phyloP scores from a whole-genome alignment of 2,888 invertebrate species.

The Epinotia brunnichana region DNA sequence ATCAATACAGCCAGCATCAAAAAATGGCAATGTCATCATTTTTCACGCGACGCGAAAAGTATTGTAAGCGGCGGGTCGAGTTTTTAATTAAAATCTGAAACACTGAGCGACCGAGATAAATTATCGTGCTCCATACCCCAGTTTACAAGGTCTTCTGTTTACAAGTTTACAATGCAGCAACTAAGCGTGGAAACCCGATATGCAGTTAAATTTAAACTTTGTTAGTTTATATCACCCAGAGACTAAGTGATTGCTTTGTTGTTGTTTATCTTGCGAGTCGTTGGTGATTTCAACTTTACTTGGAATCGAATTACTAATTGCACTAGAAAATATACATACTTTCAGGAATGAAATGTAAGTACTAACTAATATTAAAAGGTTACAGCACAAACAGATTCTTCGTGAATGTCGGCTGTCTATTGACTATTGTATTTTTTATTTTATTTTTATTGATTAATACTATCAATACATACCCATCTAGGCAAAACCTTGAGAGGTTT shows the following conservation, averaged over 20 bases:
- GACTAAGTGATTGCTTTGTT: slow-evolving; percentile 19
- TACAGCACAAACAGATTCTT: background rate
- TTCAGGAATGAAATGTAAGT: background rate
- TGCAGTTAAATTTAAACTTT: slow-evolving; percentile 39
- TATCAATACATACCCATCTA: too few species aligned
- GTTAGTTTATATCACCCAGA: slow-evolving; percentile 28
- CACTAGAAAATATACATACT: background rate
- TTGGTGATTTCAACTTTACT: slow-evolving; percentile 7
- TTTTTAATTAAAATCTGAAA: slow-evolving; percentile 42
- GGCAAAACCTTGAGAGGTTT: too few species aligned
- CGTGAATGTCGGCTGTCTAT: background rate
- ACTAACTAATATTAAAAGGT: background rate
- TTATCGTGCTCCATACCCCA: slow-evolving; percentile 35
- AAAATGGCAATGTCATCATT: slow-evolving; percentile 32
- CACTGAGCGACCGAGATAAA: slow-evolving; percentile 38
- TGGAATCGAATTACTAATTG: background rate
- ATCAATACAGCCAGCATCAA: slow-evolving; percentile 17
- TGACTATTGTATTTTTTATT: too few species aligned
- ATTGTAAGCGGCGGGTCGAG: slow-evolving; percentile 29
- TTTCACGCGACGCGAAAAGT: slow-evolving; percentile 25
- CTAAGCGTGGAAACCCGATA: slow-evolving; percentile 20
- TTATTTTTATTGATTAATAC: too few species aligned
- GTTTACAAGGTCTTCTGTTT: slow-evolving; percentile 32
- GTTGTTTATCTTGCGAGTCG: slow-evolving; percentile 13
- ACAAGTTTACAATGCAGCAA: slow-evolving; percentile 36